Evolutionary conservation across 2,113 vertebrate species (phyloP), one percentile per base, ranked within the genome.

Genomic region (Pluvialis apricaria): DNA sequence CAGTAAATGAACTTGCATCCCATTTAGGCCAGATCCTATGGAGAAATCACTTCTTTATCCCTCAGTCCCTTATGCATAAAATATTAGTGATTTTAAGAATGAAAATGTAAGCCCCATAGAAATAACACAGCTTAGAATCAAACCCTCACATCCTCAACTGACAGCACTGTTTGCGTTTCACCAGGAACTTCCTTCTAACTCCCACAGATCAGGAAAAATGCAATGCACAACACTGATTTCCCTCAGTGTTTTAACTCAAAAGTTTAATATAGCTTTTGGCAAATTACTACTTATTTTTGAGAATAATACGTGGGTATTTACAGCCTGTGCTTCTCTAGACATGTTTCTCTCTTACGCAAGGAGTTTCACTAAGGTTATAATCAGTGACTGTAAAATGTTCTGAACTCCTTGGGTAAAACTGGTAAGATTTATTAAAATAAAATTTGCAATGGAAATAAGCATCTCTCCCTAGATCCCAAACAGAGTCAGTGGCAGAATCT

Each of bases 401-500:
- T 87, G 51, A 71, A 22, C 8, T 71, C 78, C 65, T 68, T 21
- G 32, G 8, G 26, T 85, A 47, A 87, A 70, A 71, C 2, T 24
- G 32, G 8, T 78, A 82, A 75, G 32, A 52, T 58, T 66, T 82
- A 75, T 54, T 79, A 68, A 51, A 93, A 76, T n/a, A 40, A 49
- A 47, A 31, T 32, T 55, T 84, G 26, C 42, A 78, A 84, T 36
- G 38, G 42, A 82, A 84, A 68, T 5, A 45, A 5, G 32, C 51
- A 32, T 42, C 12, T 83, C 21, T 49, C 22, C 51, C 36, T 62
- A 77, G 58, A 65, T 86, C 40, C 22, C 22, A 58, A 47, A 69
- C 0, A 42, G n/a, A 78, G 14, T 7, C 0, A 15, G 0, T 2
- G 16, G 7, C 3, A 6, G 6, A 38, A 92, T 60, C 42, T 51